Conservation (phyloP, 2,113 vertebrate species). For the Gavia stellata region DNA sequence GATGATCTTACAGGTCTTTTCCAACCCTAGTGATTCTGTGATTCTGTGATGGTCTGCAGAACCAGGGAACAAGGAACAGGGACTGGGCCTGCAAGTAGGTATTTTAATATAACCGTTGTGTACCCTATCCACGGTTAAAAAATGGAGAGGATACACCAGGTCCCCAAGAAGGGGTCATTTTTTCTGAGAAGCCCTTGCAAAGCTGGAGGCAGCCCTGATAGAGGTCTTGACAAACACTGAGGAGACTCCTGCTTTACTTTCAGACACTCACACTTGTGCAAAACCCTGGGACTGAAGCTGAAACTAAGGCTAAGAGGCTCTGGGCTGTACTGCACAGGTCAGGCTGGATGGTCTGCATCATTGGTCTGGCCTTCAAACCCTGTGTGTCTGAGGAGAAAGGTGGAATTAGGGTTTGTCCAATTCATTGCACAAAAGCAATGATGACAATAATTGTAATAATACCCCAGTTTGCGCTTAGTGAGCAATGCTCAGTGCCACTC, state of each 20-base stretch:
- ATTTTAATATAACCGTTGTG: neutral
- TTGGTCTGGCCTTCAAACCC: neutral
- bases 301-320: neutral
- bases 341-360: neutral
- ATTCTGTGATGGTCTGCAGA: neutral
- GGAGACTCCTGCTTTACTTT: neutral
- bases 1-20: too few species aligned
- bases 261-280: neutral
- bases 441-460: neutral
- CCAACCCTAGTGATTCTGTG: too few species aligned
- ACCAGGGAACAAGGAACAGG: neutral
- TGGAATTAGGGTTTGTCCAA: neutral
- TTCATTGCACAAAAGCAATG: neutral
- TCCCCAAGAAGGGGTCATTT: neutral
- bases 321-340: neutral
- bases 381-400: neutral
- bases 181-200: neutral
- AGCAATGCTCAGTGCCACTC: neutral
- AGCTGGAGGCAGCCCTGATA: neutral
- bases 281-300: neutral
- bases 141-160: neutral
- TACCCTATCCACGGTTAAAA: neutral
- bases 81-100: neutral
- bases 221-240: neutral
- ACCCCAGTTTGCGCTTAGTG: neutral